These are phyloP conservation scores for Amniataba percoides DNA, from an alignment of 2,797 vertebrate genomes.

Conservation along the genomic window DNA sequence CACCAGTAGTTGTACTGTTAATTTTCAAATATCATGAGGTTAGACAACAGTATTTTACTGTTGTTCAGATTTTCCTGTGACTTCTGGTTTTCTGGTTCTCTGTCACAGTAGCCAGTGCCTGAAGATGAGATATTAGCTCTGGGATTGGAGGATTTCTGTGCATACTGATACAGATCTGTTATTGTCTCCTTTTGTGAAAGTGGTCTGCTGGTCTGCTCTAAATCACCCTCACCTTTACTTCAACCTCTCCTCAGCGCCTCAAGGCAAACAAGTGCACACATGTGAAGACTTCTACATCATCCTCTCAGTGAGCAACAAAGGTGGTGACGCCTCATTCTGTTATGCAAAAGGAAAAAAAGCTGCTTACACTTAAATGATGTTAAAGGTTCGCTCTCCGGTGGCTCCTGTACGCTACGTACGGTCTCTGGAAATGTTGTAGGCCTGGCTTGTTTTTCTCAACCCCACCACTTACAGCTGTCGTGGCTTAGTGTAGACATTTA, in stretches of 20 bases:
- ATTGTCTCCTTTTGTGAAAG: constrained; percentile 2
- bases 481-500: constrained; percentile 45
- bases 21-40: neutral
- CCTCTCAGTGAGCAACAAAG: constrained; percentile 6
- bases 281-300: constrained; percentile 1
- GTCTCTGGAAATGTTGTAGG: constrained; percentile 19
- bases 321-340: neutral
- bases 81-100: constrained; percentile 4
- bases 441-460: constrained; percentile 40
- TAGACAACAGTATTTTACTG: neutral
- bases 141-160: constrained; percentile 23
- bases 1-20: neutral
- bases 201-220: neutral
- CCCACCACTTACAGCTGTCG: constrained; percentile 54
- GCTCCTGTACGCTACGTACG: neutral
- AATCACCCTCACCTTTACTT: constrained; percentile 50
- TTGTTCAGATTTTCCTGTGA: constrained; percentile 5
- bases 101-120: neutral
- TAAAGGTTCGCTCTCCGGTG: neutral
- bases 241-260: constrained; percentile 21
- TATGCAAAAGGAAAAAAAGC: neutral
- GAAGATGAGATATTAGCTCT: constrained; percentile 18
- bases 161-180: constrained; percentile 15
- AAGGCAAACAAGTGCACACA: neutral
- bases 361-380: neutral